A percentile compares a stretch with the other conserved stretches of the same genome.
These are phyloP conservation scores for Porites rus DNA, from an alignment of 92 coral and sea anemone species.

Conservation along the genomic window DNA sequence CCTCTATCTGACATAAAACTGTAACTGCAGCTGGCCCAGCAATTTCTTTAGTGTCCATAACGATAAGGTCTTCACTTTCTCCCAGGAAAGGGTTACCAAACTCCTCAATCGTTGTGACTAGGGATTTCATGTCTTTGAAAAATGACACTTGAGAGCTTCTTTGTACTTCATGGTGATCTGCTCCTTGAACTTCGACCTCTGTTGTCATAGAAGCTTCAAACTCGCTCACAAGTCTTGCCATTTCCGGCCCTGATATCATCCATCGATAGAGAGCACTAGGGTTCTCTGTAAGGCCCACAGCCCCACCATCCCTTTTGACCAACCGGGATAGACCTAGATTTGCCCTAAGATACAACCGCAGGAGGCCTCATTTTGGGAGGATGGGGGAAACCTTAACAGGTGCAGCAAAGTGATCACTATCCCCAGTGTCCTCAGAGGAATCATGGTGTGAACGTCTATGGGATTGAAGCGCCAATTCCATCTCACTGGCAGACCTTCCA, in stretches of 20 bases:
- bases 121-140: constrained; percentile 35
- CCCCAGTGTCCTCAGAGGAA: no score
- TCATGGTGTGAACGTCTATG: no score
- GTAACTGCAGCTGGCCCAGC: constrained; percentile 33
- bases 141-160: constrained; percentile 64
- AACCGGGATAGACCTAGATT: no score
- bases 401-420: no score
- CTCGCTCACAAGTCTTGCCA: constrained; percentile 64
- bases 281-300: constrained; percentile 69
- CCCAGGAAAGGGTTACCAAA: constrained; percentile 55
- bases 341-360: no score
- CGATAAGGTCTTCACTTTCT: constrained; percentile 44
- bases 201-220: constrained; percentile 41
- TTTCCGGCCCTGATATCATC: constrained; percentile 73
- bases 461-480: no score
- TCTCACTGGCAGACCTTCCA: no score
- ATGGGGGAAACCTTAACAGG: no score
- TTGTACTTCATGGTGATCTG: constrained; percentile 66
- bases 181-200: constrained; percentile 9
- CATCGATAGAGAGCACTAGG: constrained; percentile 60
- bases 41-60: constrained; percentile 59
- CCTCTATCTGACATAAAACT: constrained; percentile 47
- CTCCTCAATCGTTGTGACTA: constrained; percentile 27
- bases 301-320: constrained; percentile 76
- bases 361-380: no score